Base-by-base conservation (phyloP, 1,140 invertebrate genomes). In the Megalopta genalis region DNA sequence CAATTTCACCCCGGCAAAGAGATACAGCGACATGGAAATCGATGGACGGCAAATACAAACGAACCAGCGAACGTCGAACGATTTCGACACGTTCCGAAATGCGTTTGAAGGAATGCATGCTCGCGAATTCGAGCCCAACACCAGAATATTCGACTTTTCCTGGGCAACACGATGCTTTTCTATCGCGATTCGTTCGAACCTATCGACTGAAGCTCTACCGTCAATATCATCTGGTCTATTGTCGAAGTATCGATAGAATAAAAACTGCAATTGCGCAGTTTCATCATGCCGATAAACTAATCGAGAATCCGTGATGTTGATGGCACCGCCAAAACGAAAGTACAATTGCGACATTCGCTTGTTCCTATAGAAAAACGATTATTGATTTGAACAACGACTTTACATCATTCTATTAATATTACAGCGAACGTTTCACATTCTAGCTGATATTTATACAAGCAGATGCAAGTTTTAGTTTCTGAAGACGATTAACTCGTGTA, bases 121-220 rank as follows among this genome's bases (percentile, higher is more conserved):
- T 60, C 64, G 68, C 75, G 42, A 21, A 72, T 46, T 72, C 76
- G 49, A 57, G 69, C 69, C 69, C 64, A 78, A 72, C 69, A 21
- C 49, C 32, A 46, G 46, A 62, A 78, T 60, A 72, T 78, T 78
- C 60, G 46, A 78, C 64, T 78, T 72, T 63, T 65, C 46, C 68
- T 32, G 57, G 46, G 32, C 10, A 23, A 54, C 49, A 59, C 46
- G 68, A 72, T 14, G 39, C n/a, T 72, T 60, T 42, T 52, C 42
- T 62, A 21, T 54, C 60, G 46, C 46, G 60, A 65, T 78, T 72
- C 76, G 63, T 12, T 32, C n/a, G 68, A 77, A 71, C 59, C 74
- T 66, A 77, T 70, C 66, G 49, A 60, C 66, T 54, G 62, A 69
- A 39, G 57, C 39, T 14, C 0, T 54, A 16, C n/a, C 54, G 39